A percentile compares a stretch with the other conserved stretches of the same genome.
Evolutionary conservation across 2,797 vertebrate genomes (phyloP).

Genomic region (Acomys russatus): DNA sequence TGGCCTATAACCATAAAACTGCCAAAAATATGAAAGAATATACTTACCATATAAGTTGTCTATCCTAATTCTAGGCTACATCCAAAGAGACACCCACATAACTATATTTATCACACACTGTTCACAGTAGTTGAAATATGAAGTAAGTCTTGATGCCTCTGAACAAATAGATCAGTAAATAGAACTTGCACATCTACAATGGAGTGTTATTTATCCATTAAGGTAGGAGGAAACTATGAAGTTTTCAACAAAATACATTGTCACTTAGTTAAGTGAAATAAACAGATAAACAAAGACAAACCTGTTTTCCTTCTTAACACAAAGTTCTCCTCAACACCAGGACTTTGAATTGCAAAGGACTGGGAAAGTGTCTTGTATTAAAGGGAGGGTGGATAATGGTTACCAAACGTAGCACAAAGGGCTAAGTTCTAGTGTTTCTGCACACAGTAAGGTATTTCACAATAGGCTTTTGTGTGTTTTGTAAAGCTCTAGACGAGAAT

Average conservation of each 20-base stretch:
- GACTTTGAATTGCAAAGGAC: background rate
- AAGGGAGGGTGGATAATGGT: background rate
- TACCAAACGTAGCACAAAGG: background rate
- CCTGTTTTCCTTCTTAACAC: background rate
- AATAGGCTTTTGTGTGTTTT: background rate
- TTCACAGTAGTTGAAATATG: background rate
- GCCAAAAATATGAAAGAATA: background rate
- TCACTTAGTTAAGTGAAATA: background rate
- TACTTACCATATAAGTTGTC: background rate
- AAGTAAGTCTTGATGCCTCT: background rate
- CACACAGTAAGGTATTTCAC: background rate
- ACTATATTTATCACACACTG: background rate
- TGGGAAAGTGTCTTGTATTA: too few relatives aligned
- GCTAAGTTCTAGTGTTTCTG: background rate
- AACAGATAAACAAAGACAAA: background rate
- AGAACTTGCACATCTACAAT: background rate
- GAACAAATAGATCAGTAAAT: background rate
- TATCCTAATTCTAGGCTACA: background rate
- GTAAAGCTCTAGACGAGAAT: background rate
- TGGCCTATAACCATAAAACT: background rate
- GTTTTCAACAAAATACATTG: background rate
- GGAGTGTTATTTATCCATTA: background rate
- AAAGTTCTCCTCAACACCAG: background rate
- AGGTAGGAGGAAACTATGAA: background rate
- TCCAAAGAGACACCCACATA: background rate